Evolutionary conservation across 1,140 invertebrate species (phyloP), one percentile per base, ranked within the genome.

Genomic region (Amyelois transitella): DNA sequence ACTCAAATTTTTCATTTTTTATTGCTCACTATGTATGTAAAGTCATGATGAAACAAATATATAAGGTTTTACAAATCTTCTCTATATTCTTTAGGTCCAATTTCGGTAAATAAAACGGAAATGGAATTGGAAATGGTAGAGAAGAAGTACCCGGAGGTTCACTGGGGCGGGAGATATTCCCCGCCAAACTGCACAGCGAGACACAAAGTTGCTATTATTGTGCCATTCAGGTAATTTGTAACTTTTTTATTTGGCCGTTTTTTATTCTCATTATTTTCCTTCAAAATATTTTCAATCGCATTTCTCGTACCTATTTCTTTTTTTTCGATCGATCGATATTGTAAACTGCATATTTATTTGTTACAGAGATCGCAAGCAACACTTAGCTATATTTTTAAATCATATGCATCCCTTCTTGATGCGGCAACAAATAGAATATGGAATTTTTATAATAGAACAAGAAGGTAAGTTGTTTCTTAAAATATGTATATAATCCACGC

Each of bases 361-460:
- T 83, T 90, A 66, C 79, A 91, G 97, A 60, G 94, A 97, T 81
- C 90, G 97, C 48, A 91, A 92, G 59, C 92, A 93, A 62, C 97
- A 99, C 87, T 91, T 99, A 32, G 90, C 92, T 52, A 90, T 94
- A 47, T 94, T 98, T 72, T 89, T 98, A 6, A 93, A 94, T 71
- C 95, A 98, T 85, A 93, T 99, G 75, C 96, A 98, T 86, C 96
- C 96, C 18, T 94, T 98, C 66, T 89, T 99, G 21, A 94, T 96
- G 83, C 92, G 93, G 60, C 97, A 99, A 85, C 93, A 96, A 83
- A 91, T 98, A 51, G 95, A 97, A 74, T 99, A 99, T 88, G 93
- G 94, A 62, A 97, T 99, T 69, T 97, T 96, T 84, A 92, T 99
- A n/a, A 91, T 98, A n/a, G 97, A 99, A 88, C 97, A 98, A 85